phyloP scores from a whole-genome alignment of 2,888 invertebrate species.

The Aporophyla lueneburgensis region DNA sequence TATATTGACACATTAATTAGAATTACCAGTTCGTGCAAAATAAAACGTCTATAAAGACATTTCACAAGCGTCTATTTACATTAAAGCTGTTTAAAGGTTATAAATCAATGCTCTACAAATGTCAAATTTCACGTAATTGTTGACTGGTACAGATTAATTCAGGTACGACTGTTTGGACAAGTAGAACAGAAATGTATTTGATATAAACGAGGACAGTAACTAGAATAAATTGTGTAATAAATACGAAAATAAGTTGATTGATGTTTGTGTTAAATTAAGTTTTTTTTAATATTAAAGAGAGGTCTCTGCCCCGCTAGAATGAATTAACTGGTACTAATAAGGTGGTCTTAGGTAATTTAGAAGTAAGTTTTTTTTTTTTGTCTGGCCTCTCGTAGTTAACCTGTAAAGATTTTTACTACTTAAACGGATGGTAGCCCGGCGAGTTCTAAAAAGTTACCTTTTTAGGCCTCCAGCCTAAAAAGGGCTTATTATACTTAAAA shows the following conservation, averaged over 20 bases:
- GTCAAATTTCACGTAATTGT: constrained; percentile 40
- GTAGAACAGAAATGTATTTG: constrained; percentile 1
- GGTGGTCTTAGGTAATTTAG: too few relatives aligned
- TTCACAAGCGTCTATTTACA: constrained; percentile 21
- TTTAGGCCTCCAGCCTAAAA: too few relatives aligned
- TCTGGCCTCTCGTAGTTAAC: too few relatives aligned
- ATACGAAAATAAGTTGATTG: not conserved
- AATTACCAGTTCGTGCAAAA: constrained; percentile 18
- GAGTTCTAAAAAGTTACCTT: too few relatives aligned
- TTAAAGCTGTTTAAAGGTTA: constrained; percentile 1
- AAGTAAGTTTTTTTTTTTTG: too few relatives aligned
- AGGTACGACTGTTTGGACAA: not conserved
- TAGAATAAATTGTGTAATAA: not conserved
- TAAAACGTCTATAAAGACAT: constrained; percentile 10
- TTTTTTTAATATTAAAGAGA: constrained; percentile 5
- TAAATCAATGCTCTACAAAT: constrained; percentile 41
- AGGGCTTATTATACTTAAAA: too few relatives aligned
- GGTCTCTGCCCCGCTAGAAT: not conserved
- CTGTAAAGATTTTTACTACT: too few relatives aligned
- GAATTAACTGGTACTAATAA: not conserved
- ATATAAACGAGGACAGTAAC: constrained; percentile 2
- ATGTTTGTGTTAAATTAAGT: constrained; percentile 1
- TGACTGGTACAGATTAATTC: constrained; percentile 26
- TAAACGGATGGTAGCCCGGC: too few relatives aligned
- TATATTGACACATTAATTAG: constrained; percentile 18